Evolutionary conservation across 1,140 invertebrate genomes (phyloP).

Genomic region (Orius insidiosus): DNA sequence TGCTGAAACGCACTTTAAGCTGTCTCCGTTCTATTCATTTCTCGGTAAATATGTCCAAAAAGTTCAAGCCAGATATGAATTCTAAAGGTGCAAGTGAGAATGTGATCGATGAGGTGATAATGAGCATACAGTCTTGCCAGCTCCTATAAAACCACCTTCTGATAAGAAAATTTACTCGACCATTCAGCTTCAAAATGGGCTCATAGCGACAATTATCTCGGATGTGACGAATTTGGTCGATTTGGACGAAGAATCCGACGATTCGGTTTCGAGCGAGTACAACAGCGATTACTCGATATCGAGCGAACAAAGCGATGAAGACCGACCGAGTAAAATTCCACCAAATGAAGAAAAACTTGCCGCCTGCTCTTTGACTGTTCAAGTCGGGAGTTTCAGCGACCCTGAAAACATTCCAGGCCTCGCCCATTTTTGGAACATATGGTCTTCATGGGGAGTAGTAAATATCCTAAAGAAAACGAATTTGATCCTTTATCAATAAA

Average conservation of each 20-base stretch:
- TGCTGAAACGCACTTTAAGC: no score
- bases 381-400: constrained; percentile 36
- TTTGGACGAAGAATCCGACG: neutral
- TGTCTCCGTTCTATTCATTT: no score
- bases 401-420: constrained; percentile 64
- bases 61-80: neutral
- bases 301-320: constrained; percentile 3
- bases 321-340: constrained; percentile 8
- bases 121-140: neutral
- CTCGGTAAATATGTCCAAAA: no score
- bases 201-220: constrained; percentile 16
- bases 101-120: constrained; percentile 3
- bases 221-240: constrained; percentile 8
- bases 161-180: constrained; percentile 18
- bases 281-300: neutral
- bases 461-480: constrained; percentile 35
- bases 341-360: constrained; percentile 30
- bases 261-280: neutral
- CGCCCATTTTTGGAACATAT: constrained; percentile 93
- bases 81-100: neutral
- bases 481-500: constrained; percentile 30
- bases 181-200: constrained; percentile 14
- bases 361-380: constrained; percentile 48
- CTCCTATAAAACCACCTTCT: constrained; percentile 10
- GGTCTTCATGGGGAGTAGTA: constrained; percentile 59